phyloP scores from a whole-genome alignment of 2,113 vertebrate species.

The Tenebrosternarchus preto region DNA sequence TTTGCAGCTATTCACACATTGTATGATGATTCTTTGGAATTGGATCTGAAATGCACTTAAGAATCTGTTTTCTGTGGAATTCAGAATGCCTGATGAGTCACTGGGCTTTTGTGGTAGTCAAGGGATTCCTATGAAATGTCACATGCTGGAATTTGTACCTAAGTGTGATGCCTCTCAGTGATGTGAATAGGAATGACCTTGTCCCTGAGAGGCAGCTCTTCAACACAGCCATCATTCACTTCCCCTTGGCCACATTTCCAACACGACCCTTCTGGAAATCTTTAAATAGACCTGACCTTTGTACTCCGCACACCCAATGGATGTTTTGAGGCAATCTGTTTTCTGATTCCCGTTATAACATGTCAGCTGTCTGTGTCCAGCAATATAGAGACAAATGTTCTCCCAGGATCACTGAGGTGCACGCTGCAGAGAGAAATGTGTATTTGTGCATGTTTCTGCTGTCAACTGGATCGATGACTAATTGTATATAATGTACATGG shows the following conservation, averaged over 20 bases:
- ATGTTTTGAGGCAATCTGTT: slow-evolving; percentile 46
- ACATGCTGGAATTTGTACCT: background rate
- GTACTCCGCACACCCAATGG: slow-evolving; percentile 56
- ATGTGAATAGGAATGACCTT: slow-evolving; percentile 59
- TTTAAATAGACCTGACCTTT: slow-evolving; percentile 74
- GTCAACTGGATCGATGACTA: too few species aligned
- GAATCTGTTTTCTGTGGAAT: background rate
- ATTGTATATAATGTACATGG: too few species aligned
- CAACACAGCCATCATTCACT: slow-evolving; percentile 1
- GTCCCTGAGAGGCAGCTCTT: slow-evolving; percentile 39
- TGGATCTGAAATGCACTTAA: too few species aligned
- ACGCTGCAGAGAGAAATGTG: background rate
- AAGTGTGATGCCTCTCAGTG: background rate
- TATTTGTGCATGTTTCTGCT: background rate
- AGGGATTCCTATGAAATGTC: slow-evolving; percentile 26
- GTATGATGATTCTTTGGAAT: too few species aligned
- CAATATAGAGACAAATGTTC: slow-evolving; percentile 14
- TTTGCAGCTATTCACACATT: too few species aligned
- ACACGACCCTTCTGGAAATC: slow-evolving; percentile 63
- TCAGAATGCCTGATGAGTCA: slow-evolving; percentile 9
- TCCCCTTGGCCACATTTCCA: slow-evolving; percentile 58
- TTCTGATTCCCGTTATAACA: slow-evolving; percentile 46
- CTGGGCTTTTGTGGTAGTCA: background rate
- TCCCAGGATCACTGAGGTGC: background rate
- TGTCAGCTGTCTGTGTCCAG: slow-evolving; percentile 22